Conservation (phyloP, 2,113 vertebrate species). For the Prietella phreatophila region DNA sequence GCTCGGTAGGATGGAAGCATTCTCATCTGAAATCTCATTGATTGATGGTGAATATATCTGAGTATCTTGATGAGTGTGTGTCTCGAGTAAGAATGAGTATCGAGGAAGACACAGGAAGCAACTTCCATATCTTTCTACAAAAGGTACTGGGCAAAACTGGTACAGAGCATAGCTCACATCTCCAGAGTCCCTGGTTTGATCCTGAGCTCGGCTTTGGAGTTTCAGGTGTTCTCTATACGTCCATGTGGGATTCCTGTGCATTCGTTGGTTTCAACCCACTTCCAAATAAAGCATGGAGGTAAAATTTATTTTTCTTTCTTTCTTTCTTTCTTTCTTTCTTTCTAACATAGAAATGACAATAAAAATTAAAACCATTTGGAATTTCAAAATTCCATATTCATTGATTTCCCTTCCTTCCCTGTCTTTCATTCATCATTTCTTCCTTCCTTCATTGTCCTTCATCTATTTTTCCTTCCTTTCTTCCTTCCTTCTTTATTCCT, state of each 20-base stretch:
- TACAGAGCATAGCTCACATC: background rate
- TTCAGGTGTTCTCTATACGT: background rate
- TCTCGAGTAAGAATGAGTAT: background rate
- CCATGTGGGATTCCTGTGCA: background rate
- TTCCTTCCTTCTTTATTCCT: too few relatives aligned
- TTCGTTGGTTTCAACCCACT: background rate
- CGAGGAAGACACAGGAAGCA: background rate
- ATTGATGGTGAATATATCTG: background rate
- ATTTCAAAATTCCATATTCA: too few relatives aligned
- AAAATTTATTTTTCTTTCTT: too few relatives aligned
- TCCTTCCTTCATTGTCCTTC: too few relatives aligned
- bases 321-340: too few relatives aligned
- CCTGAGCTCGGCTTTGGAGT: background rate
- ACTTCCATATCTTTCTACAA: background rate
- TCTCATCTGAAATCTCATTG: background rate
- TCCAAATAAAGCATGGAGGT: background rate
- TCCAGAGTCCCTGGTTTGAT: background rate
- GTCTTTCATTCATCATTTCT: too few relatives aligned
- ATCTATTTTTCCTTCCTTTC: too few relatives aligned
- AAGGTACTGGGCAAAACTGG: too few relatives aligned
- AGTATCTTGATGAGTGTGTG: background rate
- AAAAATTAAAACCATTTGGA: too few relatives aligned
- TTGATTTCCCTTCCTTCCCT: too few relatives aligned
- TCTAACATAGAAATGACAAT: too few relatives aligned
- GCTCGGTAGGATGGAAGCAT: background rate